Percentiles rank a stretch among this genome's conserved stretches.
These are phyloP conservation scores for Crotophaga sulcirostris DNA, from an alignment of 2,113 vertebrate genomes.

Conservation along the genomic window DNA sequence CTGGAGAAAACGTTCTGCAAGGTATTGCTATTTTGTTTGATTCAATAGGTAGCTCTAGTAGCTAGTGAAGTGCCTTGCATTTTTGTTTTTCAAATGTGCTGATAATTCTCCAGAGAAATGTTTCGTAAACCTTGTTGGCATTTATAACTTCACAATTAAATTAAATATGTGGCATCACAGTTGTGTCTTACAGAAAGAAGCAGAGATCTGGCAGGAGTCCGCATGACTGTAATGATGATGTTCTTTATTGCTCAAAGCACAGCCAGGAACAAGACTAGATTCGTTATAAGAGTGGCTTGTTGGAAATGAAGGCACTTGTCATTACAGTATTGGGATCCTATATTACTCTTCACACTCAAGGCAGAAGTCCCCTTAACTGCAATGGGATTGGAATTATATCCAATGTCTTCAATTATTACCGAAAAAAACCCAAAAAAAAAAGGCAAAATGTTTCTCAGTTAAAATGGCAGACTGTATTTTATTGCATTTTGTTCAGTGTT, in stretches of 20 bases:
- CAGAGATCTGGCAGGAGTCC: background rate
- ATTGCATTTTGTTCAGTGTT: background rate
- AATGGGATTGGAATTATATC: background rate
- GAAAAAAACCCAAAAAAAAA: background rate
- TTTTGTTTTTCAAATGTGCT: background rate
- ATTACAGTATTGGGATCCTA: background rate
- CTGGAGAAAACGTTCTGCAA: background rate
- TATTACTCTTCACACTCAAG: background rate
- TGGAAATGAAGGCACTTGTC: background rate
- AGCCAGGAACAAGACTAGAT: slow-evolving; percentile 17
- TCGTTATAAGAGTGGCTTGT: background rate
- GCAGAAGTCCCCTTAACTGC: background rate
- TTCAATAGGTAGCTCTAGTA: background rate
- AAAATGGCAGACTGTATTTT: background rate
- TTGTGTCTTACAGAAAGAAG: background rate
- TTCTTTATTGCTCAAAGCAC: slow-evolving; percentile 17
- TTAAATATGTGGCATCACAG: background rate
- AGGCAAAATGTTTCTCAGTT: background rate
- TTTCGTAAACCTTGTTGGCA: slow-evolving; percentile 20
- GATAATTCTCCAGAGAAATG: background rate
- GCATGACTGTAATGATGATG: background rate
- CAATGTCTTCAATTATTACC: background rate
- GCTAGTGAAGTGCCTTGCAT: background rate
- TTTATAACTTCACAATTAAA: slow-evolving; percentile 32
- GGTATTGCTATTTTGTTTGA: background rate